Evolutionary conservation across 2,113 vertebrate species (phyloP).

Genomic region (Pristiophorus japonicus): DNA sequence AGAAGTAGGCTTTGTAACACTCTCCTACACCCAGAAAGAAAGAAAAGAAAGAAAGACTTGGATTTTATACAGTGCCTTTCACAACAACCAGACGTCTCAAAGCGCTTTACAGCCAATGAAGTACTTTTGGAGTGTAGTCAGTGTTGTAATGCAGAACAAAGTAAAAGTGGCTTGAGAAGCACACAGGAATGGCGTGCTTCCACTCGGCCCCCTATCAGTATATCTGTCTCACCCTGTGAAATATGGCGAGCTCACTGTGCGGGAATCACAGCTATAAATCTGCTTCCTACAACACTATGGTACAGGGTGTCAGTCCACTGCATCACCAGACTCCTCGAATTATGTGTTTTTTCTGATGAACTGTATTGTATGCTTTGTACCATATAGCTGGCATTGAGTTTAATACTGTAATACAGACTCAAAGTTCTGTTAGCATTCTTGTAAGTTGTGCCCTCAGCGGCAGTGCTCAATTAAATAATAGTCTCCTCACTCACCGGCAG

Average conservation of each 20-base stretch:
- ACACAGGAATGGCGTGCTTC: neutral
- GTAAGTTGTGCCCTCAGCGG: neutral
- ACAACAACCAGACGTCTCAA: too few relatives aligned
- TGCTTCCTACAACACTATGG: too few relatives aligned
- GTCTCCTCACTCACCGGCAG: neutral
- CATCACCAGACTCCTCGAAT: neutral
- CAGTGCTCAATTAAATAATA: neutral
- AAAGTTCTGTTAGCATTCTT: neutral
- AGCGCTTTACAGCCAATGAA: too few relatives aligned
- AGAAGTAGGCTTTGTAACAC: too few relatives aligned
- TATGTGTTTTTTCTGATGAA: neutral
- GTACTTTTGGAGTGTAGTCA: too few relatives aligned
- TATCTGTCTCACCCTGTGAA: neutral
- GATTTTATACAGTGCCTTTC: too few relatives aligned
- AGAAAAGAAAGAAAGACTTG: too few relatives aligned
- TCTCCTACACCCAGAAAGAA: too few relatives aligned
- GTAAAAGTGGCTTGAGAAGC: neutral
- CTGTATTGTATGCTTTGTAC: neutral
- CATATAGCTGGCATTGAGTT: neutral
- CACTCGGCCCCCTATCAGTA: neutral
- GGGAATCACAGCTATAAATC: neutral
- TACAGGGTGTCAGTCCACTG: neutral
- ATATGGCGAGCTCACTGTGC: neutral
- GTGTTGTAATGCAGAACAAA: too few relatives aligned
- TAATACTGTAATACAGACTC: neutral